phyloP scores from a whole-genome alignment of 2,888 invertebrate genomes.

The Plutella xylostella region DNA sequence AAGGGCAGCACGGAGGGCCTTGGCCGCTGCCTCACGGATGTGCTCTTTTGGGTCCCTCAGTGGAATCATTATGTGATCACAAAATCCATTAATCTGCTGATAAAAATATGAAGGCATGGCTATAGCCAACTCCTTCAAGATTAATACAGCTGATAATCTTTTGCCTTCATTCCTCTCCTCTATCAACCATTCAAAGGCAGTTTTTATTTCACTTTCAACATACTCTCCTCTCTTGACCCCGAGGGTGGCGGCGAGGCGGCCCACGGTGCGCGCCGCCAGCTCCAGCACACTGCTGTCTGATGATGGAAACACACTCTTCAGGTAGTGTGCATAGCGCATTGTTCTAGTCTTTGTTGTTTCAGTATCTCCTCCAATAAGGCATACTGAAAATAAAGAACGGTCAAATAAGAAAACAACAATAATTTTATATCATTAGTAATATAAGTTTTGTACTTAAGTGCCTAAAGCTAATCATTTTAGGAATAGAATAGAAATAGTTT shows the following conservation, averaged over 20 bases:
- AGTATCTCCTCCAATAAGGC: slow-evolving; percentile 91
- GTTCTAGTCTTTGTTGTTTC: slow-evolving; percentile 90
- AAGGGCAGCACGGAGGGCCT: slow-evolving; percentile 92
- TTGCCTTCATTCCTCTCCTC: slow-evolving; percentile 92
- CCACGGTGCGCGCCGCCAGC: slow-evolving; percentile 94
- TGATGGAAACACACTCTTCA: slow-evolving; percentile 89
- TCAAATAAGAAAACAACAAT: neutral
- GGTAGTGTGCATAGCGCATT: slow-evolving; percentile 90
- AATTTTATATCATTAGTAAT: too few species aligned
- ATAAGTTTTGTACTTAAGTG: too few species aligned
- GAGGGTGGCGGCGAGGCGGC: slow-evolving; percentile 86
- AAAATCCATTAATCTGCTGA: slow-evolving; percentile 90
- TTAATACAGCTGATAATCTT: slow-evolving; percentile 90
- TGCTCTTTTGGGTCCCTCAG: slow-evolving; percentile 91
- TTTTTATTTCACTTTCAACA: slow-evolving; percentile 94
- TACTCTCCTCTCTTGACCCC: slow-evolving; percentile 95
- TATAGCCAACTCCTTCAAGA: slow-evolving; percentile 91
- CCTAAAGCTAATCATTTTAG: neutral
- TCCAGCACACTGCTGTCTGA: slow-evolving; percentile 93
- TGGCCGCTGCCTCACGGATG: slow-evolving; percentile 92
- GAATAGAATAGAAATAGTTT: neutral
- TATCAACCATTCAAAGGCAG: slow-evolving; percentile 94
- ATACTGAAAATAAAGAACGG: slow-evolving; percentile 72
- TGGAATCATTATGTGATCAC: slow-evolving; percentile 91
- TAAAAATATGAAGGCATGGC: slow-evolving; percentile 98